phyloP scores from a whole-genome alignment of 2,888 invertebrate species.

The Leucophenga montana region DNA sequence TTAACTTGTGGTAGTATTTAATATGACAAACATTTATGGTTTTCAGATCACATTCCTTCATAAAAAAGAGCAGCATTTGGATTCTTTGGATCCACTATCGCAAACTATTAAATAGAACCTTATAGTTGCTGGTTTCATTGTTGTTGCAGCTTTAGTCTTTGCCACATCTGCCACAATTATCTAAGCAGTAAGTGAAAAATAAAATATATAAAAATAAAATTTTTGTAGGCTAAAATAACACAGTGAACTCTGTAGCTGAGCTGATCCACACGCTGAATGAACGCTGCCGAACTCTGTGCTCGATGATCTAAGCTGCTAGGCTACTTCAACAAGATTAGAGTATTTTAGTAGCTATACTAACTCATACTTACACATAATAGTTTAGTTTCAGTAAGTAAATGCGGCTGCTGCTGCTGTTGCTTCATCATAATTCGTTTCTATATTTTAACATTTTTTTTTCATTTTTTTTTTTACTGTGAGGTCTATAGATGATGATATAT shows the following conservation, averaged over 20 bases:
- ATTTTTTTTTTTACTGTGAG: background rate
- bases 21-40: no score
- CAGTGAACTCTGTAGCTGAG: conserved; percentile 11
- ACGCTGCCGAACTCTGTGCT: no score
- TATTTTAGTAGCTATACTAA: no score
- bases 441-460: no score
- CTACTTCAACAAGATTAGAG: no score
- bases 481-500: background rate
- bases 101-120: background rate
- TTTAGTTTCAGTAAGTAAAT: conserved; percentile 17
- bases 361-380: background rate
- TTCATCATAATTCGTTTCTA: conserved; percentile 7
- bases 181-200: background rate
- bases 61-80: no score
- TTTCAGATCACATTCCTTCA: no score
- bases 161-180: conserved; percentile 27
- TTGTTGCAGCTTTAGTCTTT: background rate
- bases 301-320: no score
- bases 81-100: no score
- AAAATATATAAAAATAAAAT: background rate
- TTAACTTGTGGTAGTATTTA: no score
- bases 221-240: conserved; percentile 20
- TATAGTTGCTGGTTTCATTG: background rate
- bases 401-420: background rate
- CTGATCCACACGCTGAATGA: background rate